phyloP scores from a whole-genome alignment of 1,140 invertebrate genomes.

The Calosoma granatense region DNA sequence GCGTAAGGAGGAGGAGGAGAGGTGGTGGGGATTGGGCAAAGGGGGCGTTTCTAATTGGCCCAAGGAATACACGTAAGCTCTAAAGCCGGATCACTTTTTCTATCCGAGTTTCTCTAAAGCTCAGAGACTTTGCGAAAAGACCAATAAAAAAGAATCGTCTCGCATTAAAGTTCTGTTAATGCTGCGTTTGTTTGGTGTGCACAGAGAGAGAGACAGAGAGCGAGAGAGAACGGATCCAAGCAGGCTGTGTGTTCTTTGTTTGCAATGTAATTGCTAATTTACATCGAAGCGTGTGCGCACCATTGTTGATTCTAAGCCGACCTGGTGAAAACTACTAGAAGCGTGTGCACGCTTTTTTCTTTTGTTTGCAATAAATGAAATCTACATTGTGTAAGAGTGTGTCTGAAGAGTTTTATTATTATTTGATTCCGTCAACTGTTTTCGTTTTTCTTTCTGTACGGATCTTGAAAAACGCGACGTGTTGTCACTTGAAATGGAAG shows the following conservation, averaged over 20 bases:
- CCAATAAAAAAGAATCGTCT: not conserved
- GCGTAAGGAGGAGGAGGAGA: not conserved
- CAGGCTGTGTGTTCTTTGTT: not conserved
- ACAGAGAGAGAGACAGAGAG: too few relatives aligned
- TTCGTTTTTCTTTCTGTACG: too few relatives aligned
- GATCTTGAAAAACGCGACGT: too few relatives aligned
- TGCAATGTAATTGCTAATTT: not conserved
- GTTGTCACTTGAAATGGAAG: too few relatives aligned
- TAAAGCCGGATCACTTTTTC: not conserved
- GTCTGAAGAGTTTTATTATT: not conserved
- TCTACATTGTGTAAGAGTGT: not conserved
- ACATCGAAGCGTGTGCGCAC: not conserved
- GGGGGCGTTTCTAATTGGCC: not conserved
- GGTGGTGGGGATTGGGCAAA: not conserved
- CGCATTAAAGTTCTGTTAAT: not conserved
- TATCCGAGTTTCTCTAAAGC: not conserved
- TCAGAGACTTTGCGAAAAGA: not conserved
- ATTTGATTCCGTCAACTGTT: too few relatives aligned
- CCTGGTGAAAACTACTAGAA: not conserved
- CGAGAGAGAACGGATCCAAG: not conserved
- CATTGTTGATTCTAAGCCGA: not conserved
- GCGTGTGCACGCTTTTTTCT: not conserved
- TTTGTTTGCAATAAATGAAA: not conserved
- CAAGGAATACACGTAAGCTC: not conserved
- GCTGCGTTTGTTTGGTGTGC: not conserved